A percentile compares a stretch with the other conserved stretches of the same genome.
phyloP scores from a whole-genome alignment of 2,113 vertebrate genomes.

The Procavia capensis region DNA sequence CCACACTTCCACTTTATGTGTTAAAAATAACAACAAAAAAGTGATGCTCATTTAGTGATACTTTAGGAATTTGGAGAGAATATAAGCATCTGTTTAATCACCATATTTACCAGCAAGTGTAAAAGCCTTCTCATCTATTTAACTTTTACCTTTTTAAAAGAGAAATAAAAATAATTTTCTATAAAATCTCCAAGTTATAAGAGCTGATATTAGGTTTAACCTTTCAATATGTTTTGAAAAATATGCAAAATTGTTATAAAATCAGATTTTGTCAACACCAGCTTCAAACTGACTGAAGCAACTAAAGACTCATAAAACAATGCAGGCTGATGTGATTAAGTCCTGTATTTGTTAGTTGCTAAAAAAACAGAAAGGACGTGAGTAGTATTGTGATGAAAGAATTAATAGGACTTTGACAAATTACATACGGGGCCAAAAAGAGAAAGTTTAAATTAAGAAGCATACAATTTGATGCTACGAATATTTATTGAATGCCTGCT shows the following conservation, averaged over 20 bases:
- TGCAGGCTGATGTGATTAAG: background rate
- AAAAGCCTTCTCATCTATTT: background rate
- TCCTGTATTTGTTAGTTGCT: background rate
- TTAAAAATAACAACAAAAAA: background rate
- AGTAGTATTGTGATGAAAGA: background rate
- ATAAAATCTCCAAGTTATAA: background rate
- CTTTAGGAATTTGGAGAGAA: background rate
- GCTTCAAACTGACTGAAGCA: background rate
- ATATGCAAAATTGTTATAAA: background rate
- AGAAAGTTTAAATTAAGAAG: background rate
- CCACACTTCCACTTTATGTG: no score
- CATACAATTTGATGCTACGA: conserved; percentile 33
- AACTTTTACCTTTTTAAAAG: background rate
- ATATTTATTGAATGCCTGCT: conserved; percentile 30
- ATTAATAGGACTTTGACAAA: conserved; percentile 30
- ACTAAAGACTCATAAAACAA: background rate
- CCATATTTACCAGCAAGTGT: background rate
- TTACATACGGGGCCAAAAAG: background rate
- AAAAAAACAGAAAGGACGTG: background rate
- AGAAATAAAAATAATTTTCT: background rate
- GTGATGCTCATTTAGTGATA: background rate
- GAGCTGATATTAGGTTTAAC: background rate
- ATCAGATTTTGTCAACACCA: background rate
- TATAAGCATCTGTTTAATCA: background rate
- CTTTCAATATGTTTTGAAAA: background rate